Base-by-base conservation (phyloP, 2,797 vertebrate species). In the Channa striata region DNA sequence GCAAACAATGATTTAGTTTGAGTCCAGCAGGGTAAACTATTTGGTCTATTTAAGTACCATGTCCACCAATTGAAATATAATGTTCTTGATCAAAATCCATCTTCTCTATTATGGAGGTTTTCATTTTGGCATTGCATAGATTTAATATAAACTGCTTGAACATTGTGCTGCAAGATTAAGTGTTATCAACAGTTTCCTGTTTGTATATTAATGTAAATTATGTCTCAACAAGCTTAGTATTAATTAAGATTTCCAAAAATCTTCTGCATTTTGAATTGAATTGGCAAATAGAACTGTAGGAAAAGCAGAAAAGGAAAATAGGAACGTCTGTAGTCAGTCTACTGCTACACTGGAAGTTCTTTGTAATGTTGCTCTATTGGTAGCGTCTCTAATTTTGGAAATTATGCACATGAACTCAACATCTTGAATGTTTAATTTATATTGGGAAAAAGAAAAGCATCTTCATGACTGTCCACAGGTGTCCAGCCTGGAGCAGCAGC, bases 401-500 rank as follows among this genome's bases (percentile, higher is more conserved):
- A n/a, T n/a, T n/a, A 21, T 36, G 6, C 39, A 13, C 20, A 13
- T 23, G 11, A 48, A 50, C 10, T 16, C 1, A 1, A 12, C 3
- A 11, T 14, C 0, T n/a, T 49, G 11, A 59, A 43, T 43, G 12
- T 49, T 56, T 17, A 0, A 7, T 17, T 48, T 2, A 21, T 19
- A 9, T 4, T n/a, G 8, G 3, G 12, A 50, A 39, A 25, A 25
- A 40, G 34, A 8, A 11, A 60, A 3, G 2, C 7, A 34, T 70
- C 43, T 25, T 34, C 21, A 47, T 73, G 30, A 76, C 20, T 44
- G 2, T 40, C 21, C 3, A 11, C 67, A 99, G 97, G 90, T 99
- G 61, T 96, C 95, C 19, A 83, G 66, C 78, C 84, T 99, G 87
- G 96, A 97, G 87, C 94, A 95, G 87, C 93, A 96, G 73, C 91